Conservation (phyloP, 2,888 invertebrate species). For the Xanthorhoe designata region DNA sequence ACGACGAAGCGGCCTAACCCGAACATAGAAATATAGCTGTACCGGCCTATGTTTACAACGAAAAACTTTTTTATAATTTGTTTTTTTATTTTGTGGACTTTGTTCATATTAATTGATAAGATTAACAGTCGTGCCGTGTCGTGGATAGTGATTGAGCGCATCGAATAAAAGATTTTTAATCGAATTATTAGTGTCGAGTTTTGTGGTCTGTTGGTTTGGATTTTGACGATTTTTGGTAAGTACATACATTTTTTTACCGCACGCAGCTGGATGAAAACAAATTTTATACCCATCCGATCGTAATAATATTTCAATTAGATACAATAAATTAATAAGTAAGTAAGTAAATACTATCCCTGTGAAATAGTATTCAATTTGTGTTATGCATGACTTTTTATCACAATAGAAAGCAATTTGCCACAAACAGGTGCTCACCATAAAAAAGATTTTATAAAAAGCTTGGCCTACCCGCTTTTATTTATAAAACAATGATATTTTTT, state of each 20-base stretch:
- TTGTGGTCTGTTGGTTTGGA: slow-evolving; percentile 62
- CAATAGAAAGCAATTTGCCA: not conserved
- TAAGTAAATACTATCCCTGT: too few species aligned
- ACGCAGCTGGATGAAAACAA: not conserved
- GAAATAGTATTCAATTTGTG: not conserved
- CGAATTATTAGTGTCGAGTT: slow-evolving; percentile 58
- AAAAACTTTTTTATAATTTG: slow-evolving; percentile 37
- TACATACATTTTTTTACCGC: slow-evolving; percentile 38
- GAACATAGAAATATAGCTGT: slow-evolving; percentile 34
- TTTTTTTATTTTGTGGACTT: slow-evolving; percentile 43
- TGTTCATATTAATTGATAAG: slow-evolving; percentile 69
- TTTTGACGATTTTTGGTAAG: slow-evolving; percentile 72
- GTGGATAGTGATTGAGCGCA: slow-evolving; percentile 71
- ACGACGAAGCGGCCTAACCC: slow-evolving; percentile 51
- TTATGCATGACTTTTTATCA: not conserved
- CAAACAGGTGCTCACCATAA: not conserved
- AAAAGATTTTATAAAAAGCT: not conserved
- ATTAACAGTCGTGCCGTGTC: slow-evolving; percentile 70
- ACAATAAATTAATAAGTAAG: too few species aligned
- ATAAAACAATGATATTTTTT: not conserved
- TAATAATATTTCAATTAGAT: too few species aligned
- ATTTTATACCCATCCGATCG: not conserved
- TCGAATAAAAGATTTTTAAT: slow-evolving; percentile 58
- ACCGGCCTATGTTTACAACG: slow-evolving; percentile 58
- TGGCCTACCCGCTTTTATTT: not conserved